Percentiles rank a stretch among this genome's conserved stretches.
phyloP scores from a whole-genome alignment of 1,140 invertebrate genomes.

The Mya arenaria region DNA sequence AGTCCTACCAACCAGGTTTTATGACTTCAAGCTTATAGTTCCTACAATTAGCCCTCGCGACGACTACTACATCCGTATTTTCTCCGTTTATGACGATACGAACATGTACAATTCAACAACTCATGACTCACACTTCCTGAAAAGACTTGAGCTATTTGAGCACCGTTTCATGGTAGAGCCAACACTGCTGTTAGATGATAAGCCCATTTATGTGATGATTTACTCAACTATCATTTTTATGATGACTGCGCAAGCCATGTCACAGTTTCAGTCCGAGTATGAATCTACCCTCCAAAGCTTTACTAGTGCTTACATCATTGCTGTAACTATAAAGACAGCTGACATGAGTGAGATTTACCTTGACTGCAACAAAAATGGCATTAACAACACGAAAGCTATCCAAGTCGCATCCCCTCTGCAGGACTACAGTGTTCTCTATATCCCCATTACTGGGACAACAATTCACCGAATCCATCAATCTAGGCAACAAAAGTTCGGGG shows the following conservation, averaged over 20 bases:
- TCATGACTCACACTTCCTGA: background rate
- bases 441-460: background rate
- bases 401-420: background rate
- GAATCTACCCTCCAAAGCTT: background rate
- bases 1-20: too few relatives aligned
- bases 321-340: constrained; percentile 1
- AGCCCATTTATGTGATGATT: constrained; percentile 8
- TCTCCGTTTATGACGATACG: too few relatives aligned
- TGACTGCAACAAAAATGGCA: background rate
- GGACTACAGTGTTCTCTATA: background rate
- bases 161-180: background rate
- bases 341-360: constrained; percentile 2
- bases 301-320: background rate
- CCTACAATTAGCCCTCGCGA: too few relatives aligned
- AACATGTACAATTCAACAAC: background rate
- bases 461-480: background rate
- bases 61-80: too few relatives aligned
- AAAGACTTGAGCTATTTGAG: background rate
- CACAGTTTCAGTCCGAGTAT: constrained; percentile 7
- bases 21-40: too few relatives aligned
- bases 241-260: background rate
- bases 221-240: background rate
- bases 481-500: background rate
- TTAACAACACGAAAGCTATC: background rate
- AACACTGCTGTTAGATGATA: background rate